These are phyloP conservation scores for Mirounga angustirostris DNA, from an alignment of 2,113 vertebrate genomes.

Conservation along the genomic window DNA sequence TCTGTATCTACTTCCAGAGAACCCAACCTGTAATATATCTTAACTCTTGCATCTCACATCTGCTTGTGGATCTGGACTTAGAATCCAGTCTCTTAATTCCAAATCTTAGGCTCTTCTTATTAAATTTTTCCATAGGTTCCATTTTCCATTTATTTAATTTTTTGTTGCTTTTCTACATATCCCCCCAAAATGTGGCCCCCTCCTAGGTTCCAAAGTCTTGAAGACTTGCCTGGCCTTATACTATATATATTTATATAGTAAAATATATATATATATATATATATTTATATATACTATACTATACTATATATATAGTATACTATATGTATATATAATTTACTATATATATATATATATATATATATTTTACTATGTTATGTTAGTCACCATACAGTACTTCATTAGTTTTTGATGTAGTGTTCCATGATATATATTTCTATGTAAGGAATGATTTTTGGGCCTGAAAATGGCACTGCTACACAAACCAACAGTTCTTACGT, in stretches of 20 bases:
- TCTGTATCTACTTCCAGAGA: conserved; percentile 17
- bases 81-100: background rate
- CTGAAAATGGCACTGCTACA: background rate
- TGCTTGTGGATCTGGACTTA: background rate
- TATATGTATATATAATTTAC: background rate
- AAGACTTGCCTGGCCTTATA: background rate
- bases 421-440: conserved; percentile 7
- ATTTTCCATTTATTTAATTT: conserved; percentile 22
- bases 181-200: background rate
- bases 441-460: conserved; percentile 11
- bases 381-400: too few relatives aligned
- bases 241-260: background rate
- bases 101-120: background rate
- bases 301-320: background rate
- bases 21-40: background rate
- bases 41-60: background rate
- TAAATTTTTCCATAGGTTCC: background rate
- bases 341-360: background rate
- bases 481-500: conserved; percentile 44
- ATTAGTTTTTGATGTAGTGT: too few relatives aligned
- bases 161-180: conserved; percentile 24
- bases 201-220: background rate
- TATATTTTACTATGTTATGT: too few relatives aligned
- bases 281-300: background rate
- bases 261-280: background rate